Percentiles rank a stretch among this genome's conserved stretches.
phyloP scores from a whole-genome alignment of 2,888 invertebrate species.

The Standfussiana lucernea region DNA sequence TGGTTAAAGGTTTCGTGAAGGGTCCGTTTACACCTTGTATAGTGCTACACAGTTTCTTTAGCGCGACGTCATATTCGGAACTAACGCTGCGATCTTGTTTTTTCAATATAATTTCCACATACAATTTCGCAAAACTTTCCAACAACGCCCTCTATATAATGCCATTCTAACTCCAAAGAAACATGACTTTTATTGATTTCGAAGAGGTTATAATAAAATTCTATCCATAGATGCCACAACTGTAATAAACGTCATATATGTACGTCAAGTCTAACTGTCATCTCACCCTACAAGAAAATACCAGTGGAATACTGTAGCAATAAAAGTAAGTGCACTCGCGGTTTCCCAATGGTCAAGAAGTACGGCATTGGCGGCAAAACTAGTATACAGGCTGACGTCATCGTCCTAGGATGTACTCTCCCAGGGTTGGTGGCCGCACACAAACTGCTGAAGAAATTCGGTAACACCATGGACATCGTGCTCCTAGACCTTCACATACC shows the following conservation, averaged over 20 bases:
- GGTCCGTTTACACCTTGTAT: no score
- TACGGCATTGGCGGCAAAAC: conserved; percentile 56
- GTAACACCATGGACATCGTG: conserved; percentile 84
- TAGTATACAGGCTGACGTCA: conserved; percentile 83
- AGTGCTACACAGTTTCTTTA: no score
- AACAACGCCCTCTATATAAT: not conserved
- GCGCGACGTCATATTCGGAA: no score
- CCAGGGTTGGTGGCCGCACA: conserved; percentile 87
- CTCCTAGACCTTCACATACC: conserved; percentile 79
- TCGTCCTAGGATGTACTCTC: conserved; percentile 85
- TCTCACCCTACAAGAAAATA: conserved; percentile 9
- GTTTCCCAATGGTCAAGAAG: conserved; percentile 66
- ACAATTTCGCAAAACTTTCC: not conserved
- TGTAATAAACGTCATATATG: conserved; percentile 1
- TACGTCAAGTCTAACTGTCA: conserved; percentile 27
- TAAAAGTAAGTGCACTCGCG: not conserved
- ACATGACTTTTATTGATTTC: not conserved
- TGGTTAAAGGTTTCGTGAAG: no score
- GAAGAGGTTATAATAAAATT: not conserved
- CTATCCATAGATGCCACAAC: conserved; percentile 33
- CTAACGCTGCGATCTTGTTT: no score
- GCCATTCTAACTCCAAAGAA: not conserved
- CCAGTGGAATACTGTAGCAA: not conserved
- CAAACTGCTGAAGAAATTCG: conserved; percentile 85
- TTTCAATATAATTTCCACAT: not conserved